These are phyloP conservation scores for Scaptomyza flava DNA, from an alignment of 2,888 invertebrate species.

Conservation along the genomic window DNA sequence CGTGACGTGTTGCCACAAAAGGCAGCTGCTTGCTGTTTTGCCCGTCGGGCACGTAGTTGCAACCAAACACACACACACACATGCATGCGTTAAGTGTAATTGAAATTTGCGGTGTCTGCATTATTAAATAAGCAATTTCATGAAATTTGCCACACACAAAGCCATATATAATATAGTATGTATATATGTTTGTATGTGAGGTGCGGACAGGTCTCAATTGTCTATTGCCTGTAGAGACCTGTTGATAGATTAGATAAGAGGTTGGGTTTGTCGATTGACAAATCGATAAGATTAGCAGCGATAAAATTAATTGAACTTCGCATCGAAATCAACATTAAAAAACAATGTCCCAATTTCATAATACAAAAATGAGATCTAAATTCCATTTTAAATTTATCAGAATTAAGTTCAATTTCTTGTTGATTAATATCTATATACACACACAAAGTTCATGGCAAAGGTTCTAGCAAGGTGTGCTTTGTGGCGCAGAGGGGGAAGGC, in stretches of 20 bases:
- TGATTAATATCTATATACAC: background rate
- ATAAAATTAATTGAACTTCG: background rate
- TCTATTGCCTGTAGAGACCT: background rate
- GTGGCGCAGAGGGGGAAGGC: background rate
- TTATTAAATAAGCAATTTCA: constrained; percentile 29
- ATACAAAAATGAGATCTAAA: too few relatives aligned
- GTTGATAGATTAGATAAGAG: background rate
- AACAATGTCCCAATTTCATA: too few relatives aligned
- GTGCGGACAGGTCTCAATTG: background rate
- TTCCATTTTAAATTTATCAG: too few relatives aligned
- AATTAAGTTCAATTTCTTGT: too few relatives aligned
- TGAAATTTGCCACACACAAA: constrained; percentile 15
- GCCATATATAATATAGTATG: too few relatives aligned
- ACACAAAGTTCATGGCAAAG: constrained; percentile 40
- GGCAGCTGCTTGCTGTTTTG: constrained; percentile 12
- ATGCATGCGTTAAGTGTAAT: constrained; percentile 19
- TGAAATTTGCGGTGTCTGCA: constrained; percentile 29
- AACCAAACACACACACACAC: constrained; percentile 1
- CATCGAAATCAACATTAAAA: too few relatives aligned
- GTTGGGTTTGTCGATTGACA: background rate
- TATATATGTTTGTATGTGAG: background rate
- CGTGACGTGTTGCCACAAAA: constrained; percentile 18
- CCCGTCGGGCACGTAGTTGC: constrained; percentile 24
- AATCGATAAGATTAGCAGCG: constrained; percentile 7
- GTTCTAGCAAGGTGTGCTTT: constrained; percentile 6